Evolutionary conservation across 2,113 vertebrate genomes (phyloP).

Genomic region (Gallinago jamesoni): DNA sequence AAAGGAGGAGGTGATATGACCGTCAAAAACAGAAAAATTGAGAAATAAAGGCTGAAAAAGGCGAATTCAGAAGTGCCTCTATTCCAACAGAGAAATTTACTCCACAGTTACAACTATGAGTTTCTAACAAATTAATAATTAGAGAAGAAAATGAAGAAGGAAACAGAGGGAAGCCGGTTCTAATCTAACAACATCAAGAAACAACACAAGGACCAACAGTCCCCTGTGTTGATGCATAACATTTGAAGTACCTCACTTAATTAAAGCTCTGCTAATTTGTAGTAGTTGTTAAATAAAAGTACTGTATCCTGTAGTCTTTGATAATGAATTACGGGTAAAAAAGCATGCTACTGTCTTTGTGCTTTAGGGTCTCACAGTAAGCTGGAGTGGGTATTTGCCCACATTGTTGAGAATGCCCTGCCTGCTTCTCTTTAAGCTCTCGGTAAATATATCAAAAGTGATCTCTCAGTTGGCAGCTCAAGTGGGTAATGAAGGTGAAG

Average conservation of each 20-base stretch:
- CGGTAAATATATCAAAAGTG: neutral
- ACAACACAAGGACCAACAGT: neutral
- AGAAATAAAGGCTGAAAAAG: neutral
- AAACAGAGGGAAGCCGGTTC: neutral
- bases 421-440: neutral
- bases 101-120: neutral
- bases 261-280: neutral
- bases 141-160: neutral
- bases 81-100: neutral
- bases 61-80: neutral
- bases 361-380: neutral
- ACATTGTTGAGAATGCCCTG: neutral
- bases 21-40: neutral
- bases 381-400: neutral
- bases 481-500: neutral
- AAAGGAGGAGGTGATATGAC: neutral
- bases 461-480: neutral
- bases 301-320: neutral
- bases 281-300: neutral
- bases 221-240: neutral
- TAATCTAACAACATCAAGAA: conserved; percentile 15
- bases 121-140: neutral
- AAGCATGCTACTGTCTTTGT: neutral
- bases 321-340: neutral
- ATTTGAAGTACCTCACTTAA: neutral